These are phyloP conservation scores for Mesitornis unicolor DNA, from an alignment of 2,113 vertebrate species.

Conservation along the genomic window DNA sequence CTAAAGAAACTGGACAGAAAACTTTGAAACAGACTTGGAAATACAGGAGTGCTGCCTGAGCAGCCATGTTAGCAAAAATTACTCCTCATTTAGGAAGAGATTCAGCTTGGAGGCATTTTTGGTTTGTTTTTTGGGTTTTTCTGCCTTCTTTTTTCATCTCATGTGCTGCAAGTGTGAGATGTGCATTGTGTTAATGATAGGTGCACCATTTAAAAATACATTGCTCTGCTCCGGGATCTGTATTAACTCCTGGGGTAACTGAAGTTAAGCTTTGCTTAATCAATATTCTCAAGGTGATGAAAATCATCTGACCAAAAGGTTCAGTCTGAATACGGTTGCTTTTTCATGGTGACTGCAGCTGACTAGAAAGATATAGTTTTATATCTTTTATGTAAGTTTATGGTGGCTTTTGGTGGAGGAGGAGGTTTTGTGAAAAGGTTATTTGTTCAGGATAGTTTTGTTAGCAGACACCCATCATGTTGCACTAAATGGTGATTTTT, in stretches of 20 bases:
- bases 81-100: neutral
- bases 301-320: neutral
- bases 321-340: neutral
- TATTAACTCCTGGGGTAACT: neutral
- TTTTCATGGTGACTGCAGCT: neutral
- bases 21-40: neutral
- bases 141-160: neutral
- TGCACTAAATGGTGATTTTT: neutral
- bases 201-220: neutral
- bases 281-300: neutral
- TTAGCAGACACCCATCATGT: neutral
- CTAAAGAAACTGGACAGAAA: neutral
- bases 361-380: neutral
- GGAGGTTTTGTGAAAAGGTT: neutral
- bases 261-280: neutral
- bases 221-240: rapidly evolving
- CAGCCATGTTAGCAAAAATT: neutral
- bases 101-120: neutral
- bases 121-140: neutral
- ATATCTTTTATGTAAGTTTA: neutral
- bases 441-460: neutral
- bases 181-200: neutral
- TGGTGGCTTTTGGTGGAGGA: neutral
- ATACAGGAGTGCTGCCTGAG: neutral
- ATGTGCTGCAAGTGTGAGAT: rapidly evolving